Evolutionary conservation across 2,888 invertebrate genomes (phyloP).

Genomic region (Gastrophysa polygoni): DNA sequence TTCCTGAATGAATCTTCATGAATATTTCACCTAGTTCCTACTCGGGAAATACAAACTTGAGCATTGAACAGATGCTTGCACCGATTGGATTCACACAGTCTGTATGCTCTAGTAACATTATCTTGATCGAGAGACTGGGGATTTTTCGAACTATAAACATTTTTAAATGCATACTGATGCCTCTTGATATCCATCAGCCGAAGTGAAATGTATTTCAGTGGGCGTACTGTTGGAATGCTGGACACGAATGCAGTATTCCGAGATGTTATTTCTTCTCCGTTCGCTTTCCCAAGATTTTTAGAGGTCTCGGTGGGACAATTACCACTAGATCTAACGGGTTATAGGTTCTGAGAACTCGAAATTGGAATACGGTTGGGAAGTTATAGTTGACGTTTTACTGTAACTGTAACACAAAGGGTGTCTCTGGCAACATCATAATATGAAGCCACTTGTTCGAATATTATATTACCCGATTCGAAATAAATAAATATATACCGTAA

Average conservation of each 20-base stretch:
- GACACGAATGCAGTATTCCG: constrained; percentile 41
- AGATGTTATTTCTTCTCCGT: constrained; percentile 33
- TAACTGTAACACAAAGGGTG: neutral
- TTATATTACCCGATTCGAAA: too few relatives aligned
- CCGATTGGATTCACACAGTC: constrained; percentile 28
- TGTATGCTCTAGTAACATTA: constrained; percentile 15
- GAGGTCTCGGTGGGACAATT: constrained; percentile 25
- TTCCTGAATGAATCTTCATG: too few relatives aligned
- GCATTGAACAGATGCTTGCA: neutral
- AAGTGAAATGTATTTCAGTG: constrained; percentile 45
- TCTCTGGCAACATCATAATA: too few relatives aligned
- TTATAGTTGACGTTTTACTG: too few relatives aligned
- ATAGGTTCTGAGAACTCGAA: neutral
- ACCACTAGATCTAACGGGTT: constrained; percentile 4
- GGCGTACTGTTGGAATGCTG: constrained; percentile 43
- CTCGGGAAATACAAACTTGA: too few relatives aligned
- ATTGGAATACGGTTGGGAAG: neutral
- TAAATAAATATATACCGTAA: too few relatives aligned
- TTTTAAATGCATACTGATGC: constrained; percentile 44
- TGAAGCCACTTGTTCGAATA: too few relatives aligned
- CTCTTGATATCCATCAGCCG: constrained; percentile 46
- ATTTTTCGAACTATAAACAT: constrained; percentile 36
- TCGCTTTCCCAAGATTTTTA: constrained; percentile 36
- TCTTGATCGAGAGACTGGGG: neutral
- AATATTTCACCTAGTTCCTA: too few relatives aligned